These are phyloP conservation scores for Mandrillus leucophaeus DNA, from an alignment of 2,113 vertebrate species.

Conservation along the genomic window DNA sequence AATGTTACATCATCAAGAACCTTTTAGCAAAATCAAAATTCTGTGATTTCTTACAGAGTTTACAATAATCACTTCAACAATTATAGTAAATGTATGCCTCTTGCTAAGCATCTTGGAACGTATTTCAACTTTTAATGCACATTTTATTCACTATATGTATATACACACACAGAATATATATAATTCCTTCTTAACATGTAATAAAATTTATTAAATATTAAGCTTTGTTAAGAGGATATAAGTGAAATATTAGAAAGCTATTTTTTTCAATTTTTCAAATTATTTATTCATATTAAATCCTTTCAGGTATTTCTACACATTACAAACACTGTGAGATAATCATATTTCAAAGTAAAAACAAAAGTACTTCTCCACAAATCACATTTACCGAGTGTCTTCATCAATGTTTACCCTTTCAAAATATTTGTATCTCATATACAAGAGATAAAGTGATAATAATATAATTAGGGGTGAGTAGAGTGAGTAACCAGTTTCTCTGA, in stretches of 20 bases:
- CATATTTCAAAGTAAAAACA: neutral
- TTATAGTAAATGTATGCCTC: neutral
- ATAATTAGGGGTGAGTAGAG: neutral
- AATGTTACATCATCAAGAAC: neutral
- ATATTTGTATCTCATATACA: neutral
- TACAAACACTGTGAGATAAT: neutral
- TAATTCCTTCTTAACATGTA: neutral
- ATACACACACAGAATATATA: neutral
- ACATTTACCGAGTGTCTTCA: neutral
- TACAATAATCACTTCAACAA: neutral
- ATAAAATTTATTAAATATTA: neutral
- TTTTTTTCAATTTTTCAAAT: neutral
- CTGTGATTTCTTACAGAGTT: neutral
- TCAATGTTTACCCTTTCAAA: neutral
- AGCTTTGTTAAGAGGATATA: neutral
- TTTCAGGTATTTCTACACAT: neutral
- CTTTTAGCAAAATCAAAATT: conserved; percentile 44
- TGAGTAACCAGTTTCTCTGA: neutral
- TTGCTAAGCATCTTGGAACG: neutral
- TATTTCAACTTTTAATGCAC: neutral
- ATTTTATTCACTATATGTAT: neutral
- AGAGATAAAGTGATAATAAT: neutral
- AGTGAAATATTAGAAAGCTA: neutral
- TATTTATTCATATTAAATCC: neutral
- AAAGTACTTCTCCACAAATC: neutral